phyloP scores from a whole-genome alignment of 2,797 vertebrate genomes.

The Hoplostethus atlanticus region DNA sequence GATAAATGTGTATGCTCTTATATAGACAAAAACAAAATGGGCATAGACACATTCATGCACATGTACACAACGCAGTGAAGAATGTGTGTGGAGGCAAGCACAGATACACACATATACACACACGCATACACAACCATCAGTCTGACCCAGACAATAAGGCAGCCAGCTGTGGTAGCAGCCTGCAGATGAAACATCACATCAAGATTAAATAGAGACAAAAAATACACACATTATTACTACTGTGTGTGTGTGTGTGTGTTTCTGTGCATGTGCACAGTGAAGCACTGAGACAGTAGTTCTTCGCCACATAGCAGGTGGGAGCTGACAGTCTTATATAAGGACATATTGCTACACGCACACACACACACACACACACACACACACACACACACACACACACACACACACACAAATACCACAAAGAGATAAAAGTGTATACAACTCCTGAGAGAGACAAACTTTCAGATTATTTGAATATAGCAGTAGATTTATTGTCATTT shows the following conservation, averaged over 20 bases:
- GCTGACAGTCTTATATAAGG: conserved; percentile 37
- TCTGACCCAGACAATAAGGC: conserved; percentile 94
- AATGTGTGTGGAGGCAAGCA: background rate
- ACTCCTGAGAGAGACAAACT: background rate
- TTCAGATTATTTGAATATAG: no score
- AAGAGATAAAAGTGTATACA: background rate
- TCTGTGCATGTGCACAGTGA: conserved; percentile 16
- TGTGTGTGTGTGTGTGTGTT: conserved; percentile 41
- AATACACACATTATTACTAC: conserved; percentile 87
- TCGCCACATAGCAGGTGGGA: conserved; percentile 37
- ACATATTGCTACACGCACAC: conserved; percentile 27
- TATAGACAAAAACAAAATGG: conserved; percentile 36
- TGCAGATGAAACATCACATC: conserved; percentile 97
- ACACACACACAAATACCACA: background rate
- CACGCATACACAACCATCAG: conserved; percentile 90
- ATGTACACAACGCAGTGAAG: conserved; percentile 7
- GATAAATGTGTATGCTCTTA: conserved; percentile 2
- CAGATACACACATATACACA: background rate
- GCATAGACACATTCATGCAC: conserved; percentile 7
- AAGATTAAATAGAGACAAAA: conserved; percentile 85
- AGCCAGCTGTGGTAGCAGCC: conserved; percentile 95
- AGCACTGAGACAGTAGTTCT: conserved; percentile 16
- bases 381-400: no score
- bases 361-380: conserved; percentile 13
- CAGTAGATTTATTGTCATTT: no score